These are phyloP conservation scores for Cheirogaleus medius DNA, from an alignment of 2,113 vertebrate genomes.

Conservation along the genomic window DNA sequence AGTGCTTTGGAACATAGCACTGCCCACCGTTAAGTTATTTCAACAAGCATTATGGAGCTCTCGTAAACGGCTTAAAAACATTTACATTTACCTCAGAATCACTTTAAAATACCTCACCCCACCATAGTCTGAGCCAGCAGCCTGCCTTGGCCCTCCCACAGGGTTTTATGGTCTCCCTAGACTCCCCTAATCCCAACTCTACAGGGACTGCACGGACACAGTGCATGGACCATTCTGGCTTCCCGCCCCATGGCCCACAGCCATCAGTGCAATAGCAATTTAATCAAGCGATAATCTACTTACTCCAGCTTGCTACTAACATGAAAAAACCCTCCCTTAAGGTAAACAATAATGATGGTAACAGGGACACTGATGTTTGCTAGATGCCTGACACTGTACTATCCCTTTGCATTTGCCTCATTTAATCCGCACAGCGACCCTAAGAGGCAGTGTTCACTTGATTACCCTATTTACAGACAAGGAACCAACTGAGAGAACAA, in stretches of 20 bases:
- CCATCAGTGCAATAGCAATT: not conserved
- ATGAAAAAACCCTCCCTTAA: not conserved
- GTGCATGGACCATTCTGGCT: rapidly evolving
- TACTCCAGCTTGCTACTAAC: not conserved
- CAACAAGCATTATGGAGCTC: not conserved
- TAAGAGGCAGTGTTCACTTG: too few relatives aligned
- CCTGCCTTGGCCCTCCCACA: not conserved
- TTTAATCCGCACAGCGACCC: not conserved
- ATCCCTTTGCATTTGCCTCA: not conserved
- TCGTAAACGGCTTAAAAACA: not conserved
- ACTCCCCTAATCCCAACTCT: not conserved
- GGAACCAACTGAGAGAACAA: not conserved
- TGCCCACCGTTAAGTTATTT: not conserved
- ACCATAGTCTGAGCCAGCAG: not conserved
- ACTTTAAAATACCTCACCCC: not conserved
- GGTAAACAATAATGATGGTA: not conserved
- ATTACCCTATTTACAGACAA: not conserved
- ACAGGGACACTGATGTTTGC: rapidly evolving
- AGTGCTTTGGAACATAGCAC: not conserved
- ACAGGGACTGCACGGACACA: not conserved
- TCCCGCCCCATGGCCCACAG: not conserved
- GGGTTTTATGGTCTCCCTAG: not conserved
- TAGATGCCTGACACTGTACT: too few relatives aligned
- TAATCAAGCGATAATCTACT: not conserved
- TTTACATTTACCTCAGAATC: not conserved